Conservation (phyloP, 2,888 invertebrate genomes). For the Spicauda simplicius region DNA sequence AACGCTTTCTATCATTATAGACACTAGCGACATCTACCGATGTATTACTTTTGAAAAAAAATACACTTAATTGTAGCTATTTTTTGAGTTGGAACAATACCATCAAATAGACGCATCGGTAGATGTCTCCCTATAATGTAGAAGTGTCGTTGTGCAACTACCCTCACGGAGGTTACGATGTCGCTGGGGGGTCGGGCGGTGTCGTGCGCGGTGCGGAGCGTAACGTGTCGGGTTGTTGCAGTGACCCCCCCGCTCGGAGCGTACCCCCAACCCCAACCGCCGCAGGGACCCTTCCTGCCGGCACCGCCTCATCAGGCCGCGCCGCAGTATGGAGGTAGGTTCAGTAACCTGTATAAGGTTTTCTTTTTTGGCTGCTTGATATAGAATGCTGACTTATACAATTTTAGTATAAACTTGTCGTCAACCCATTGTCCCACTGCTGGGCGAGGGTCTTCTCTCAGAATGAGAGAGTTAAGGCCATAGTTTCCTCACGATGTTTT, state of each 20-base stretch:
- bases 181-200: slow-evolving; percentile 42
- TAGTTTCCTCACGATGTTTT: too few species aligned
- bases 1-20: slow-evolving; percentile 12
- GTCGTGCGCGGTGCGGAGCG: slow-evolving; percentile 23
- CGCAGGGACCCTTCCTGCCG: slow-evolving; percentile 86
- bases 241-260: slow-evolving; percentile 83
- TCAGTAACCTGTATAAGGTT: neutral
- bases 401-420: too few species aligned
- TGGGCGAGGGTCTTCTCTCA: too few species aligned
- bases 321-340: slow-evolving; percentile 79
- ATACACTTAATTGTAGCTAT: too few species aligned
- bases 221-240: slow-evolving; percentile 71
- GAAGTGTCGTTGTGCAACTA: slow-evolving; percentile 18
- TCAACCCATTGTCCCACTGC: too few species aligned
- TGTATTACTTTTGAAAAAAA: neutral
- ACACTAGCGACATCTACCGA: neutral
- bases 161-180: slow-evolving; percentile 37
- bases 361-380: too few species aligned
- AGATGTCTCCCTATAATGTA: neutral
- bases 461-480: too few species aligned
- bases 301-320: slow-evolving; percentile 87
- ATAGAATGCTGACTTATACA: neutral
- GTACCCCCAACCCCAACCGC: slow-evolving; percentile 85
- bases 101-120: neutral
- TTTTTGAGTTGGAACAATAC: too few species aligned